Conservation (phyloP, 2,797 vertebrate genomes). For the Craterocephalus amniculus region DNA sequence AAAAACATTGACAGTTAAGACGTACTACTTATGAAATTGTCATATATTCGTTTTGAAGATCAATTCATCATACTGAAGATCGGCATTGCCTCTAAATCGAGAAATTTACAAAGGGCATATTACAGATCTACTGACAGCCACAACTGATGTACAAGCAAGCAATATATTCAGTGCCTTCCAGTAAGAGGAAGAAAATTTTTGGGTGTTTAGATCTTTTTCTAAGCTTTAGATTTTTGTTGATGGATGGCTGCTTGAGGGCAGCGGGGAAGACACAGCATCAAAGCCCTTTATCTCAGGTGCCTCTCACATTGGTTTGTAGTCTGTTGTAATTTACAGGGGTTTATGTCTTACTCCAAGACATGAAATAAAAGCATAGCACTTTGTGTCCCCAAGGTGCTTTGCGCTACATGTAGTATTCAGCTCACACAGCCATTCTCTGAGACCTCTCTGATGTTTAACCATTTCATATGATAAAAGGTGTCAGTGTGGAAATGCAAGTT, state of each 20-base stretch:
- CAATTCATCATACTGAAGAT: background rate
- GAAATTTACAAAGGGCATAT: background rate
- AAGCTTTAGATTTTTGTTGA: slow-evolving; percentile 59
- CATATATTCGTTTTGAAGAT: background rate
- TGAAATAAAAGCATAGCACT: slow-evolving; percentile 62
- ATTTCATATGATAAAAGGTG: slow-evolving; percentile 61
- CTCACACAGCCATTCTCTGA: slow-evolving; percentile 19
- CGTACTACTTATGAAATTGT: background rate
- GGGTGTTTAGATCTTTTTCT: slow-evolving; percentile 43
- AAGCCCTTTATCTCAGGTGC: slow-evolving; percentile 68
- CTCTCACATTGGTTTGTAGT: slow-evolving; percentile 57
- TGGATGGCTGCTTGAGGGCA: slow-evolving; percentile 64
- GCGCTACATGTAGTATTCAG: slow-evolving; percentile 16
- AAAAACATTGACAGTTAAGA: background rate
- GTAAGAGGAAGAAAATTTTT: slow-evolving; percentile 45
- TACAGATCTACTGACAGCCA: background rate
- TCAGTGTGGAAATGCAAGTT: slow-evolving; percentile 38
- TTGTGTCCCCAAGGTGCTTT: slow-evolving; percentile 43
- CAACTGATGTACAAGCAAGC: background rate
- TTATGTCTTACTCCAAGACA: slow-evolving; percentile 66
- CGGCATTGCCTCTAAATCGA: too few species aligned
- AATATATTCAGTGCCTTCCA: background rate
- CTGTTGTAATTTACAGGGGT: slow-evolving; percentile 65
- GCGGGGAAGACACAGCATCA: slow-evolving; percentile 63
- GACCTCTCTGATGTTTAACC: slow-evolving; percentile 57